phyloP scores from a whole-genome alignment of 1,140 invertebrate genomes.

The Physella acuta region DNA sequence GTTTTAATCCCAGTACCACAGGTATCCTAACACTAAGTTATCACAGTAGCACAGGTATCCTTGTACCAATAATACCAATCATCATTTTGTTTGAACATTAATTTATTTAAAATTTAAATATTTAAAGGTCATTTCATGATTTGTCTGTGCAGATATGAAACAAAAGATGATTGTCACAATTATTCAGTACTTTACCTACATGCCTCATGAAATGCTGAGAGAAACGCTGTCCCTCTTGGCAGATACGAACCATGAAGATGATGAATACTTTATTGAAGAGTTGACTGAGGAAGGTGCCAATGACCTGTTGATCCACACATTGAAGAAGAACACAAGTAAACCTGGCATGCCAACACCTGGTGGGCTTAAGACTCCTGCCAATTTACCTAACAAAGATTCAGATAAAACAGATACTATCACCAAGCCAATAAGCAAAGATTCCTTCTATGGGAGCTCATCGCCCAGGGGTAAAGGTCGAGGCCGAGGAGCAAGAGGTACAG shows the following conservation, averaged over 20 bases:
- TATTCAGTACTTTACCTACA: slow-evolving; percentile 16
- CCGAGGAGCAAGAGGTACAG: slow-evolving; percentile 4
- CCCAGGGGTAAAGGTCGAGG: slow-evolving; percentile 1
- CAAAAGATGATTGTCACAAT: slow-evolving; percentile 29
- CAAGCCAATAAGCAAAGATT: background rate
- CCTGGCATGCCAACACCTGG: background rate
- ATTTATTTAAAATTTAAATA: too few relatives aligned
- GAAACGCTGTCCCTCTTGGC: slow-evolving; percentile 21
- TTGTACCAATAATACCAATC: too few relatives aligned
- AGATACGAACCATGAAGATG: background rate
- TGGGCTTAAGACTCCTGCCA: background rate
- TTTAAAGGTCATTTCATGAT: background rate
- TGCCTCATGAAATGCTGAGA: slow-evolving; percentile 12
- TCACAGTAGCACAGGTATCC: too few relatives aligned
- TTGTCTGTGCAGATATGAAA: slow-evolving; percentile 24
- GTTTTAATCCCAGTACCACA: too few relatives aligned
- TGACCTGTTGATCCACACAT: slow-evolving; percentile 28
- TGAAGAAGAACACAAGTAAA: slow-evolving; percentile 11
- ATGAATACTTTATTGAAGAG: slow-evolving; percentile 21
- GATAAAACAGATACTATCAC: background rate
- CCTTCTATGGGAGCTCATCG: background rate
- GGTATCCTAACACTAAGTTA: too few relatives aligned
- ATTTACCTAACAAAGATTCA: background rate
- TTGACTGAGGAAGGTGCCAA: slow-evolving; percentile 24
- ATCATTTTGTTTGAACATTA: too few relatives aligned